These are phyloP conservation scores for Yponomeuta sedellus DNA, from an alignment of 2,888 invertebrate species.

Conservation along the genomic window DNA sequence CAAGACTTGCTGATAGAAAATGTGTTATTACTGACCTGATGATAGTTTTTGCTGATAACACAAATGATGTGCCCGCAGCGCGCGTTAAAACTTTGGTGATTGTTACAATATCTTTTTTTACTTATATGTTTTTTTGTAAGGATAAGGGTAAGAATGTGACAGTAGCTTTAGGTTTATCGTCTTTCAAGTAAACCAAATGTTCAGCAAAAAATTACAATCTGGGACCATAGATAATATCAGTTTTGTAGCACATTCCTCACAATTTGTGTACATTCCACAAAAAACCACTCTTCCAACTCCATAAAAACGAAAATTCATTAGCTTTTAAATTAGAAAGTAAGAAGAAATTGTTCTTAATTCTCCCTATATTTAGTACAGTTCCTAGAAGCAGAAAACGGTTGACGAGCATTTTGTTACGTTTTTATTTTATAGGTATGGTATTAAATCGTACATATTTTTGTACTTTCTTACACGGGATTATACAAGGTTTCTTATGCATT, in stretches of 20 bases:
- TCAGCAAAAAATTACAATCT: neutral
- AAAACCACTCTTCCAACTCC: neutral
- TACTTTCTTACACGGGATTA: slow-evolving; percentile 30
- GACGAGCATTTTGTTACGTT: neutral
- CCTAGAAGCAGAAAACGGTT: slow-evolving; percentile 26
- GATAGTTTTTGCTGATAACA: too few species aligned
- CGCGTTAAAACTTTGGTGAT: too few species aligned
- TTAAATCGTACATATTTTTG: slow-evolving; percentile 27
- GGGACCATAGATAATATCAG: slow-evolving; percentile 3
- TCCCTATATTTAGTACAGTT: slow-evolving; percentile 30
- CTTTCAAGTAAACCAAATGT: neutral
- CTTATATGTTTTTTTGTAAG: too few species aligned
- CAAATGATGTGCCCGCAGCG: too few species aligned
- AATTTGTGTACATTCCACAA: slow-evolving; percentile 3
- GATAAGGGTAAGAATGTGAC: too few species aligned
- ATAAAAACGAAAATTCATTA: neutral
- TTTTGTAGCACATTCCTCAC: neutral
- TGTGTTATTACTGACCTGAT: too few species aligned
- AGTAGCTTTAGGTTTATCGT: too few species aligned
- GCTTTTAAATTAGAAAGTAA: neutral
- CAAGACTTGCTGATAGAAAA: too few species aligned
- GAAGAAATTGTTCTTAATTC: neutral
- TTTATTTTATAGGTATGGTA: neutral
- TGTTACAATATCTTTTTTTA: too few species aligned
- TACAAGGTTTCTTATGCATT: slow-evolving; percentile 37